Conservation (phyloP, 2,113 vertebrate genomes). For the Coregonus clupeaformis region DNA sequence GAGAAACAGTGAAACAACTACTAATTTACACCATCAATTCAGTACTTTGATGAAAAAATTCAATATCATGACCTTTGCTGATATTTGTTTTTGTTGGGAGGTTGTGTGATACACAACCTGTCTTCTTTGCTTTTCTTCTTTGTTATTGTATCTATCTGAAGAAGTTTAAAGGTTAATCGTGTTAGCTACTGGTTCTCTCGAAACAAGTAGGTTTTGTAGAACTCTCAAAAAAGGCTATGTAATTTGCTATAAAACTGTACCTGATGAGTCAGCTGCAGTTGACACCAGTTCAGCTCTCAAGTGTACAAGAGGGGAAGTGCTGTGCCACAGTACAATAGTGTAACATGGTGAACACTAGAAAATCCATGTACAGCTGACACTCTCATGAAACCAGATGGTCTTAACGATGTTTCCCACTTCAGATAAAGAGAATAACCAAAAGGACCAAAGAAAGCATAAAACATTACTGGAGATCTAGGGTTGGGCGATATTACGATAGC, state of each 20-base stretch:
- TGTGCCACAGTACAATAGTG: conserved; percentile 4
- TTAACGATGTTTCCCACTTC: conserved; percentile 3
- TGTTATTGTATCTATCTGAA: conserved; percentile 11
- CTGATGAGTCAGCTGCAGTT: conserved; percentile 23
- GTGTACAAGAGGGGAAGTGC: neutral
- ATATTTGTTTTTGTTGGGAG: neutral
- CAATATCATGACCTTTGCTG: neutral
- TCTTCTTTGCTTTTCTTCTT: too few relatives aligned
- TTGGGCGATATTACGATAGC: too few relatives aligned
- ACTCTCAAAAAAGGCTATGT: neutral
- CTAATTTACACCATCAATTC: neutral
- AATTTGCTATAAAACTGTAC: neutral
- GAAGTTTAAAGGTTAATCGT: neutral
- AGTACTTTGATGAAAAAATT: neutral
- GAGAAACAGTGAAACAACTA: neutral
- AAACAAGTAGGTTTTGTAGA: neutral
- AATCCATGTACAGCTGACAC: neutral
- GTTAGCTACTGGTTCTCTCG: neutral
- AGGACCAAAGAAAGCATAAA: neutral
- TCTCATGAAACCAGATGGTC: neutral
- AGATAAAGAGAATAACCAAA: neutral
- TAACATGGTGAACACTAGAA: conserved; percentile 2
- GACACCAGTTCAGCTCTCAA: conserved; percentile 13
- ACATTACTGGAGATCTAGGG: neutral
- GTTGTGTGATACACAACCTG: neutral